Percentiles rank a stretch among this genome's conserved stretches.
Evolutionary conservation across 2,888 invertebrate genomes (phyloP).

Genomic region (Caenorhabditis sp.): DNA sequence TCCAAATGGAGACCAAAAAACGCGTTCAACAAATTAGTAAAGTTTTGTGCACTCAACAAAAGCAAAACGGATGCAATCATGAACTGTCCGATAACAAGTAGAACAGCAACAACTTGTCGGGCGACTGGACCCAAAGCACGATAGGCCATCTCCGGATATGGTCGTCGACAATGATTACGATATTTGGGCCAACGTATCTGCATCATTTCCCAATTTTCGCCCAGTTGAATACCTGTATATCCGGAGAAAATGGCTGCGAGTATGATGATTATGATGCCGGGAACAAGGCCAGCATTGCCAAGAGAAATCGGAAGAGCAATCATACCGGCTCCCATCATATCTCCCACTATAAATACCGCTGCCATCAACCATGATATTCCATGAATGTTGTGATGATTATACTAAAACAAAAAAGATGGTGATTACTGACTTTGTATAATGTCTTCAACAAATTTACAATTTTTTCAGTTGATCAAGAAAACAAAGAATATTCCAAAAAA

Average conservation of each 20-base stretch:
- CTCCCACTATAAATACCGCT: constrained; percentile 51
- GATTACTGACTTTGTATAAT: too few species aligned
- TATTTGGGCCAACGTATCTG: constrained; percentile 53
- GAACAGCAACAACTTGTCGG: constrained; percentile 29
- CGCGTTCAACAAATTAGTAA: constrained; percentile 44
- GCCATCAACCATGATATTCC: constrained; percentile 50
- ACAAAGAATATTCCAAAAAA: not conserved
- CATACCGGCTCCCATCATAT: constrained; percentile 57
- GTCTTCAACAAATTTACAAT: too few species aligned
- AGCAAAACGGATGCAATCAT: constrained; percentile 49
- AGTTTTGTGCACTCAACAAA: constrained; percentile 50
- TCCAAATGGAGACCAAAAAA: constrained; percentile 44
- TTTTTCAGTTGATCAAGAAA: not conserved
- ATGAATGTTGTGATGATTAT: constrained; percentile 6
- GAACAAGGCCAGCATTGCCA: constrained; percentile 37
- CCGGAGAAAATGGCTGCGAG: constrained; percentile 43
- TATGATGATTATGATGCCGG: constrained; percentile 32
- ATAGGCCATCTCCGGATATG: constrained; percentile 57
- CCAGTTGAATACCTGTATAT: constrained; percentile 54
- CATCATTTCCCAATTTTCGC: constrained; percentile 58
- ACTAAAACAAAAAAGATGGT: not conserved
- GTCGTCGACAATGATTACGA: constrained; percentile 46
- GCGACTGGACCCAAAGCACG: constrained; percentile 41
- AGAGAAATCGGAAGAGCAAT: constrained; percentile 50
- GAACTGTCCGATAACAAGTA: constrained; percentile 46